Percentiles rank a stretch among this genome's conserved stretches.
Evolutionary conservation across 1,140 invertebrate species (phyloP).

Genomic region (Conus ventricosus): DNA sequence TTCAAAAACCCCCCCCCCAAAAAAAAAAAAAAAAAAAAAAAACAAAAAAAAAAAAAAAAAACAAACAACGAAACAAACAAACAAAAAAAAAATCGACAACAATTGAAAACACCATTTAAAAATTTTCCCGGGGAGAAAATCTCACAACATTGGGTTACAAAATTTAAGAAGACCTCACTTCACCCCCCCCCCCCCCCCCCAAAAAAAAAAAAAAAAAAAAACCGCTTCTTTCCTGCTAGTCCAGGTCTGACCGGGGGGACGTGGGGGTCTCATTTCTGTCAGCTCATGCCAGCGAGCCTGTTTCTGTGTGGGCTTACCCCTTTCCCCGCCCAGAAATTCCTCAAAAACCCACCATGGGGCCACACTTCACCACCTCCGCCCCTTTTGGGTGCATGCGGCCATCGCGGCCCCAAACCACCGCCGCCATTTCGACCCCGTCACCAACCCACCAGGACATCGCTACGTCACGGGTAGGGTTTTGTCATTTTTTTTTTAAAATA

Average conservation of each 20-base stretch:
- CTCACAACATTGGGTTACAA: too few species aligned
- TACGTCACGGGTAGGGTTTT: constrained; percentile 1
- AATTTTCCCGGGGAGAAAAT: too few species aligned
- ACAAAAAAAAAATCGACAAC: too few species aligned
- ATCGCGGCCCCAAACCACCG: constrained; percentile 28
- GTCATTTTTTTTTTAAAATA: background rate
- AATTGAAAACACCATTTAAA: too few species aligned
- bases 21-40: too few species aligned
- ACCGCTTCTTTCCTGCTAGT: background rate
- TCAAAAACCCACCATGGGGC: constrained; percentile 23
- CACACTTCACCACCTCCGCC: background rate
- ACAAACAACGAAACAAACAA: too few species aligned
- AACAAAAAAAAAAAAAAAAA: too few species aligned
- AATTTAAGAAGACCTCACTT: too few species aligned
- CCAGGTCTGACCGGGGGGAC: constrained; percentile 17
- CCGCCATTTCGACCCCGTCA: constrained; percentile 18
- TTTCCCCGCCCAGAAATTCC: constrained; percentile 19
- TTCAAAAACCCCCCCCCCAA: too few species aligned
- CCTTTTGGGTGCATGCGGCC: background rate
- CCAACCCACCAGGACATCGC: constrained; percentile 24
- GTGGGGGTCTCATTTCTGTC: constrained; percentile 29
- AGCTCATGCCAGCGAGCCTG: constrained; percentile 18
- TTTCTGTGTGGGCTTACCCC: constrained; percentile 24
- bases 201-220: too few species aligned
- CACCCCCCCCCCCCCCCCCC: too few species aligned